Evolutionary conservation across 2,113 vertebrate species (phyloP).

Genomic region (Brachyhypopomus occidentalis): DNA sequence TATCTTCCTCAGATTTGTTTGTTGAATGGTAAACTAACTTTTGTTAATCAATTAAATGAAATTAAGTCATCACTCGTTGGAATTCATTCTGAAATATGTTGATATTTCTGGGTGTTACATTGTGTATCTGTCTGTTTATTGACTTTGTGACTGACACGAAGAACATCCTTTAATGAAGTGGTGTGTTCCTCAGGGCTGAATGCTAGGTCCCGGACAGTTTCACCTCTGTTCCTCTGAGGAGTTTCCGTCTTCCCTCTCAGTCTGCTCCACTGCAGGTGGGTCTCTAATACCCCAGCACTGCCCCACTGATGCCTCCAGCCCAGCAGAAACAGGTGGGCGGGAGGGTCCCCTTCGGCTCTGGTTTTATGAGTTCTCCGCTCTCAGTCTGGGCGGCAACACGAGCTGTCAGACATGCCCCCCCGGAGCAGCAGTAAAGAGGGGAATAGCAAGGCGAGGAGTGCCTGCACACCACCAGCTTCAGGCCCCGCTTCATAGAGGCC

Average conservation of each 20-base stretch:
- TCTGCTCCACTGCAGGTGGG: conserved; percentile 75
- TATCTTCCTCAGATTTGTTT: too few species aligned
- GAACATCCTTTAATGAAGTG: neutral
- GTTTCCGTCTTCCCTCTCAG: conserved; percentile 56
- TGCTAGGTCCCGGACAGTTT: conserved; percentile 55
- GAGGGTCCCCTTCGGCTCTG: conserved; percentile 41
- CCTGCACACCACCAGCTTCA: conserved; percentile 16
- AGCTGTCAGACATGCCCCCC: conserved; percentile 63
- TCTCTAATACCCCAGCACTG: conserved; percentile 56
- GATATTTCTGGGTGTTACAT: neutral
- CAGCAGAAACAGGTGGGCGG: conserved; percentile 76
- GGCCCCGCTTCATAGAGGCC: conserved; percentile 23
- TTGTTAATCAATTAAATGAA: too few species aligned
- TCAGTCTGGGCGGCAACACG: conserved; percentile 69
- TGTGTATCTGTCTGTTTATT: neutral
- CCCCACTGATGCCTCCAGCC: conserved; percentile 47
- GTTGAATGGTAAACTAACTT: too few species aligned
- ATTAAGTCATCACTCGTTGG: too few species aligned
- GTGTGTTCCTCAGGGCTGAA: neutral
- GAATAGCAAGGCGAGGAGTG: conserved; percentile 23
- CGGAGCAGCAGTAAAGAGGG: conserved; percentile 46
- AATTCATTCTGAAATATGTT: too few species aligned
- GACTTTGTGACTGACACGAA: neutral
- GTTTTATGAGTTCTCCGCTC: conserved; percentile 74
- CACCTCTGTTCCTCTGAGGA: conserved; percentile 45